phyloP scores from a whole-genome alignment of 2,888 invertebrate species.

The Argyresthia albistria region DNA sequence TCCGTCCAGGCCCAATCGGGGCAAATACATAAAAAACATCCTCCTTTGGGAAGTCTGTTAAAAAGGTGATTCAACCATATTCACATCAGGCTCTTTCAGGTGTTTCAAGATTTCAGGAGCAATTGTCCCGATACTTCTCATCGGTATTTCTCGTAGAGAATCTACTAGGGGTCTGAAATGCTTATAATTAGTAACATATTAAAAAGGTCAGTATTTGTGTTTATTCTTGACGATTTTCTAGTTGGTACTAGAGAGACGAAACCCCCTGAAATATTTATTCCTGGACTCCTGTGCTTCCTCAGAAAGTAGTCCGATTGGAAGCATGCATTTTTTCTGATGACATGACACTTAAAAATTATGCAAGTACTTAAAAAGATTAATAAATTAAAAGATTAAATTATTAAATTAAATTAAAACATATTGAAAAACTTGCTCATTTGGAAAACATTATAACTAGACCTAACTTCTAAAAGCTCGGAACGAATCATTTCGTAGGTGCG shows the following conservation, averaged over 20 bases:
- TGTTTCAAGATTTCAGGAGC: neutral
- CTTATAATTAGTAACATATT: neutral
- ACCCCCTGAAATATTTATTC: neutral
- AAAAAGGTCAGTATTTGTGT: constrained; percentile 1
- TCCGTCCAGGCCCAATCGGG: too few species aligned
- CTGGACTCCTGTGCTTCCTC: constrained; percentile 3
- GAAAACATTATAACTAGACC: too few species aligned
- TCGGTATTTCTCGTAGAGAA: neutral
- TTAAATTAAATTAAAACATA: too few species aligned
- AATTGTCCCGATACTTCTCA: neutral
- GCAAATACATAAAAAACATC: too few species aligned
- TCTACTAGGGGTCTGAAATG: neutral
- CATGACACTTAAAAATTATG: too few species aligned
- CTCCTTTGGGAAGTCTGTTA: too few species aligned
- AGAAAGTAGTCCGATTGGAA: constrained; percentile 3
- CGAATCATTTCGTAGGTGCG: too few species aligned
- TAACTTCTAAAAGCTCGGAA: too few species aligned
- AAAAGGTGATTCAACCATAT: neutral
- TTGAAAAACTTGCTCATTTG: too few species aligned
- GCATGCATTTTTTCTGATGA: neutral
- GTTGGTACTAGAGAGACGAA: neutral
- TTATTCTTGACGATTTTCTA: neutral
- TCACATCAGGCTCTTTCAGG: neutral
- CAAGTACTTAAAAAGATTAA: too few species aligned
- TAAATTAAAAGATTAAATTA: too few species aligned